Evolutionary conservation across 1,140 invertebrate species (phyloP).

Genomic region (Sipha flava): DNA sequence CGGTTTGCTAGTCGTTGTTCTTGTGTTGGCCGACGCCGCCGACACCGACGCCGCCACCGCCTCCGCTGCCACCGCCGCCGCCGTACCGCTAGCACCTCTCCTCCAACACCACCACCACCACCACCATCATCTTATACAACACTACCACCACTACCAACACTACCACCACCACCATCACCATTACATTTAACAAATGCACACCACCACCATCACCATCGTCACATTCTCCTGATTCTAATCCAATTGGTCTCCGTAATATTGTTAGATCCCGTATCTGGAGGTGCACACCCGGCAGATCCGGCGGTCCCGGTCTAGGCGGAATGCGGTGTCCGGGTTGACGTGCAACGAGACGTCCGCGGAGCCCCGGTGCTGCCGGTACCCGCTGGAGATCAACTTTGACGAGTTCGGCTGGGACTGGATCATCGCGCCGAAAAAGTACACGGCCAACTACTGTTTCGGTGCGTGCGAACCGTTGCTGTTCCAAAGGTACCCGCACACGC

Average conservation of each 20-base stretch:
- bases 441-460: slow-evolving; percentile 93
- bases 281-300: slow-evolving; percentile 57
- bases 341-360: slow-evolving; percentile 70
- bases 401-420: slow-evolving; percentile 98
- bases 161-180: neutral
- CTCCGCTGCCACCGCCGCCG: neutral
- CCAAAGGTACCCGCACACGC: slow-evolving; percentile 73
- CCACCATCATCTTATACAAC: neutral
- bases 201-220: neutral
- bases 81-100: neutral
- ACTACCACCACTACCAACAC: neutral
- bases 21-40: too few relatives aligned
- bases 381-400: slow-evolving; percentile 93
- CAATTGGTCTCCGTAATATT: slow-evolving; percentile 34
- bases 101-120: neutral
- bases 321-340: slow-evolving; percentile 52
- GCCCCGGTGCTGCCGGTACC: slow-evolving; percentile 80
- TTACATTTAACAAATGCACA: neutral
- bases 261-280: slow-evolving; percentile 75
- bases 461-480: slow-evolving; percentile 73
- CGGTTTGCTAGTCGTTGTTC: too few relatives aligned
- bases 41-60: neutral
- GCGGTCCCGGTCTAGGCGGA: slow-evolving; percentile 48
- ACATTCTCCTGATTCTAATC: neutral
- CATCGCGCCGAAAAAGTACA: slow-evolving; percentile 88